These are phyloP conservation scores for Siphlonurus alternatus DNA, from an alignment of 2,888 invertebrate genomes.

Conservation along the genomic window DNA sequence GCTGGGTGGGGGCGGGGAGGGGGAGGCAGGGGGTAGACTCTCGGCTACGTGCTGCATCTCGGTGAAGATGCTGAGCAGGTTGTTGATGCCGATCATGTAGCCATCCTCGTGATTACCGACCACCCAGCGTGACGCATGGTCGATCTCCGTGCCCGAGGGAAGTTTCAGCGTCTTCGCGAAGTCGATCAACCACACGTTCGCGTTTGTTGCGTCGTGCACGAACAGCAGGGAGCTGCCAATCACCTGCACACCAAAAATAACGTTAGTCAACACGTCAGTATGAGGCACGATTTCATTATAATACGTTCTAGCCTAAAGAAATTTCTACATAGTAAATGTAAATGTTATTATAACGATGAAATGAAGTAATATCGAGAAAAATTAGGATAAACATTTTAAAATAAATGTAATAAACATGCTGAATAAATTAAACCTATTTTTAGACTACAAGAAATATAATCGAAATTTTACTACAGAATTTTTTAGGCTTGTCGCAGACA, in stretches of 20 bases:
- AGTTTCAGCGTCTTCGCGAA: slow-evolving; percentile 87
- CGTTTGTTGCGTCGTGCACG: slow-evolving; percentile 77
- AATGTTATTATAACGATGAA: no score
- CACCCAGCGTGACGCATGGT: slow-evolving; percentile 66
- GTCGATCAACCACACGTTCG: slow-evolving; percentile 93
- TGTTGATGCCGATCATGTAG: slow-evolving; percentile 80
- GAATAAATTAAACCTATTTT: no score
- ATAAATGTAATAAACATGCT: no score
- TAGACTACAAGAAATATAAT: no score
- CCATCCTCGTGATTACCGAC: slow-evolving; percentile 96
- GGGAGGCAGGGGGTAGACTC: not conserved
- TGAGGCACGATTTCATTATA: no score
- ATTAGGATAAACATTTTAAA: no score
- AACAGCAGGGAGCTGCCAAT: slow-evolving; percentile 89
- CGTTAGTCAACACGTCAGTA: not conserved
- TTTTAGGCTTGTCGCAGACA: no score
- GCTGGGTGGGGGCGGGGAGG: no score
- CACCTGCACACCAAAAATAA: slow-evolving; percentile 38
- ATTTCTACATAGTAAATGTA: no score
- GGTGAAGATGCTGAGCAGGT: slow-evolving; percentile 71
- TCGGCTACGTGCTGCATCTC: slow-evolving; percentile 26
- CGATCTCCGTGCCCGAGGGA: slow-evolving; percentile 52
- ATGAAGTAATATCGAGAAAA: no score
- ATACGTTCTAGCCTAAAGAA: no score
- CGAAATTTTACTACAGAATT: no score